phyloP scores from a whole-genome alignment of 2,797 vertebrate species.

The Acridotheres tristis region DNA sequence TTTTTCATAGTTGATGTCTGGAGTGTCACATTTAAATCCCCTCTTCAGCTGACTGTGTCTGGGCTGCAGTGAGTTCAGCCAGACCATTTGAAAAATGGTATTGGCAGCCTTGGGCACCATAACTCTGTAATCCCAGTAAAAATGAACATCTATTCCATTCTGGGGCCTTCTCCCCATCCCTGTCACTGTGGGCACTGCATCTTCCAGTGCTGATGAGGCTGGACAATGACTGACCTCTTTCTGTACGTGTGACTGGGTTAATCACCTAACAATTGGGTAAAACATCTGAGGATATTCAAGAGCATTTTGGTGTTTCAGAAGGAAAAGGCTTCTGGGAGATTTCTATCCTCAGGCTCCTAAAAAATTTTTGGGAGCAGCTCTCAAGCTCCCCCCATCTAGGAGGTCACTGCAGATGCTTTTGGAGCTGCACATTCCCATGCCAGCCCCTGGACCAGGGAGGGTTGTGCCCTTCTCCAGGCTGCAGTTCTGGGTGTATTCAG shows the following conservation, averaged over 20 bases:
- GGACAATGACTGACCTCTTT: background rate
- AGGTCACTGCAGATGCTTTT: background rate
- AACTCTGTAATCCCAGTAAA: background rate
- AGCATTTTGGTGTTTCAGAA: background rate
- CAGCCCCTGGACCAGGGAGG: background rate
- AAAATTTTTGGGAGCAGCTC: background rate
- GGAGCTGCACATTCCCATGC: fast-evolving
- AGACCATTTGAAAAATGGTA: background rate
- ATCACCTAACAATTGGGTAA: background rate
- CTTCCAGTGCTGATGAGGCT: background rate
- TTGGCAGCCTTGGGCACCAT: fast-evolving
- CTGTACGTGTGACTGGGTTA: background rate
- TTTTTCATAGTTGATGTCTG: background rate
- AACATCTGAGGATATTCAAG: background rate
- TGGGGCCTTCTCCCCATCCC: background rate
- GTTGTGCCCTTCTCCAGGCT: background rate
- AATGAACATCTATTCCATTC: background rate
- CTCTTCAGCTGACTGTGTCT: background rate
- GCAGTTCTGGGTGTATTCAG: background rate
- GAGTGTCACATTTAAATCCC: conserved; percentile 7
- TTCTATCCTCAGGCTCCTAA: fast-evolving
- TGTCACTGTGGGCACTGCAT: background rate
- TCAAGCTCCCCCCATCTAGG: background rate
- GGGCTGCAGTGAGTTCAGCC: background rate
- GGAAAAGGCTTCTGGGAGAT: background rate